Evolutionary conservation across 2,113 vertebrate species (phyloP).

Genomic region (Promerops cafer): DNA sequence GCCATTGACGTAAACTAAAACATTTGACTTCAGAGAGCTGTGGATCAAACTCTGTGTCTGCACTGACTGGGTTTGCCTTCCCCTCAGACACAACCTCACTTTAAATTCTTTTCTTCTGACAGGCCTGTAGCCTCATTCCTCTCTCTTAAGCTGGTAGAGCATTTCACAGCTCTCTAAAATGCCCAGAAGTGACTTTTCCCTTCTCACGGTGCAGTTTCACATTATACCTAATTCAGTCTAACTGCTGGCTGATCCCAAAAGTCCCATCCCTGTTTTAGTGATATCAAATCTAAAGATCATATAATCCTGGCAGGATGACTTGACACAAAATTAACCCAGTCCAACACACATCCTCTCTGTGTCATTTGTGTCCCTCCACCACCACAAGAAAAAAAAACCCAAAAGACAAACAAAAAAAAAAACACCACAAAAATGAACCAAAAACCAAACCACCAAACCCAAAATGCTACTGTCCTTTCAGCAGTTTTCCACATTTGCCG

Average conservation of each 20-base stretch:
- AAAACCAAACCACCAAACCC: not conserved
- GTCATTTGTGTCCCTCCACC: not conserved
- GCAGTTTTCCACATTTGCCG: not conserved
- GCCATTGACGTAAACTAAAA: slow-evolving; percentile 64
- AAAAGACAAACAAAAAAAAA: too few relatives aligned
- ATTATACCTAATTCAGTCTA: not conserved
- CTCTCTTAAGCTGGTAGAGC: not conserved
- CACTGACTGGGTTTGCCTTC: slow-evolving; percentile 30
- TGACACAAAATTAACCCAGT: not conserved
- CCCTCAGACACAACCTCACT: slow-evolving; percentile 58
- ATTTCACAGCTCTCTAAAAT: not conserved
- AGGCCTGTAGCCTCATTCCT: slow-evolving; percentile 31
- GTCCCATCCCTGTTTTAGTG: not conserved
- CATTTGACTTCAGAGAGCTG: slow-evolving; percentile 63
- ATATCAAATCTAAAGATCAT: not conserved
- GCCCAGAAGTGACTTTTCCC: slow-evolving; percentile 23
- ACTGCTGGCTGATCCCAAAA: not conserved
- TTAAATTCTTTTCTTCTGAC: slow-evolving; percentile 58
- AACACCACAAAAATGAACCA: too few relatives aligned
- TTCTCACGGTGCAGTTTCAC: not conserved
- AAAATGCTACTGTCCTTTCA: not conserved
- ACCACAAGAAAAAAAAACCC: not conserved
- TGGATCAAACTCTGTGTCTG: slow-evolving; percentile 37
- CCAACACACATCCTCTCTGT: not conserved
- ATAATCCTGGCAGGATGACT: not conserved